phyloP scores from a whole-genome alignment of 2,888 invertebrate species.

The Uropetala carovei region DNA sequence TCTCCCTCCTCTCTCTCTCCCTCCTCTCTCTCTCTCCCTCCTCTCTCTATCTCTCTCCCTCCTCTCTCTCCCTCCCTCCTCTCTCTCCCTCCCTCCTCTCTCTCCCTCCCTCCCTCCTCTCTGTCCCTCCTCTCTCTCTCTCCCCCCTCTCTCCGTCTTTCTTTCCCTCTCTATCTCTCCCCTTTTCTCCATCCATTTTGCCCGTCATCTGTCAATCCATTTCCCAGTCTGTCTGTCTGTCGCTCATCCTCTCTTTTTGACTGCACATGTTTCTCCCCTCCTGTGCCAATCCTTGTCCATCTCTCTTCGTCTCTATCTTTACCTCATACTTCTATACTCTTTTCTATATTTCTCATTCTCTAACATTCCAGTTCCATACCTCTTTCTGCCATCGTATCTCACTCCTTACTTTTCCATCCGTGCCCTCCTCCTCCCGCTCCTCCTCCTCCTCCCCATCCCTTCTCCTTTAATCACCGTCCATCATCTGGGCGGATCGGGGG shows the following conservation, averaged over 20 bases:
- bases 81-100: not conserved
- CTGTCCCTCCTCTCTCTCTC: too few species aligned
- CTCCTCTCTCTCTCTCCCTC: not conserved
- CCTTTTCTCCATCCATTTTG: not conserved
- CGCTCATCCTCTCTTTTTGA: not conserved
- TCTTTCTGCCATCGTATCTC: not conserved
- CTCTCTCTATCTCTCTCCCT: not conserved
- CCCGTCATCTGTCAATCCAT: too few species aligned
- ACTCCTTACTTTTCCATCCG: not conserved
- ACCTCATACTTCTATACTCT: too few species aligned
- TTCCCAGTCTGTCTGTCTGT: too few species aligned
- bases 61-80: not conserved
- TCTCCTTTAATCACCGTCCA: slow-evolving; percentile 16
- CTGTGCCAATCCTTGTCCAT: too few species aligned
- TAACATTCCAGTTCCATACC: not conserved
- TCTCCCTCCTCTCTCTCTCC: too few species aligned
- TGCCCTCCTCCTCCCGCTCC: not conserved
- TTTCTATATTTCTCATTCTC: not conserved
- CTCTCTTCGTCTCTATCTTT: too few species aligned
- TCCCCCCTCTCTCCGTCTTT: not conserved
- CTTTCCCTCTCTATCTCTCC: not conserved
- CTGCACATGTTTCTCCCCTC: not conserved
- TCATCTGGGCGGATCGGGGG: not conserved
- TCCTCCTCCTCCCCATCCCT: not conserved
- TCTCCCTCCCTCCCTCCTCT: not conserved